phyloP scores from a whole-genome alignment of 2,113 vertebrate species.

The Nannospalax galili region DNA sequence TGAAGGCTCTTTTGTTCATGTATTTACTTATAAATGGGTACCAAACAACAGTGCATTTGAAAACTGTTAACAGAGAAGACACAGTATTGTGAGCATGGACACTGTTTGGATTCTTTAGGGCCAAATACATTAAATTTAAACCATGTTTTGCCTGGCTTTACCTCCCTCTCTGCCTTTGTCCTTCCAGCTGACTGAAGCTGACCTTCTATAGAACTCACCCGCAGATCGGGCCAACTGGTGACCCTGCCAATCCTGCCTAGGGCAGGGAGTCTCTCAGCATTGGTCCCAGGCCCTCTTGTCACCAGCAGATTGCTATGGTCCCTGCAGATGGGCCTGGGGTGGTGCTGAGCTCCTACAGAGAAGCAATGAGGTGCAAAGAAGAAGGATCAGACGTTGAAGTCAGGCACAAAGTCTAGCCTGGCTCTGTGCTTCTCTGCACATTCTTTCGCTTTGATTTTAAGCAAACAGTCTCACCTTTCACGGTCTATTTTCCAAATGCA shows the following conservation, averaged over 20 bases:
- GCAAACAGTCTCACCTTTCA: neutral
- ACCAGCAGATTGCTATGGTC: neutral
- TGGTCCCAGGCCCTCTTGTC: neutral
- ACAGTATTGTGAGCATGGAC: neutral
- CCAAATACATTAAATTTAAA: neutral
- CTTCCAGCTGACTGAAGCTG: neutral
- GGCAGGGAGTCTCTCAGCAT: neutral
- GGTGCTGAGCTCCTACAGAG: neutral
- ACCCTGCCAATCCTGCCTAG: neutral
- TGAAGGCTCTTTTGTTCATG: constrained; percentile 3
- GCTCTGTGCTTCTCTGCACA: neutral
- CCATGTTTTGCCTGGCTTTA: neutral
- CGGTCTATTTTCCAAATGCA: neutral
- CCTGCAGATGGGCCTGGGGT: neutral
- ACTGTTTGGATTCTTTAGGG: neutral
- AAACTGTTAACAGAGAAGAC: neutral
- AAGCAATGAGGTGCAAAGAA: constrained; percentile 22
- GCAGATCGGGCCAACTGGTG: neutral
- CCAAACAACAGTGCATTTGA: neutral
- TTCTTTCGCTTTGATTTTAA: constrained; percentile 53
- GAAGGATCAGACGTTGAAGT: constrained; percentile 41
- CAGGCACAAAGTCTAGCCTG: neutral
- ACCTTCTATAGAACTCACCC: neutral
- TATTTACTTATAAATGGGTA: neutral
- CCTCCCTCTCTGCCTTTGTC: neutral